Percentiles rank a stretch among this genome's conserved stretches.
phyloP scores from a whole-genome alignment of 2,113 vertebrate species.

The Rhabdomys dilectus region DNA sequence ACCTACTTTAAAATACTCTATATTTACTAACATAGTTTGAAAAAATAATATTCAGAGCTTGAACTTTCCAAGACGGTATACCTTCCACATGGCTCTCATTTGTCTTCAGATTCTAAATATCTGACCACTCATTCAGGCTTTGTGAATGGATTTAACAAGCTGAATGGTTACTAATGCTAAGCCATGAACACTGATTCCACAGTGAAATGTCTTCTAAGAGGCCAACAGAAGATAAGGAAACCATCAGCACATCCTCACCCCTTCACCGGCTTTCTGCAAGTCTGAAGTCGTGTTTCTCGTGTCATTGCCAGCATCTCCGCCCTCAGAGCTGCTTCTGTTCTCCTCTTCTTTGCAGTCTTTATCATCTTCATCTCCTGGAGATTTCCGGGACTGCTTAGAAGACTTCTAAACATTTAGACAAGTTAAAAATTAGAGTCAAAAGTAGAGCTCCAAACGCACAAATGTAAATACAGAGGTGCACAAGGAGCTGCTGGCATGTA shows the following conservation, averaged over 20 bases:
- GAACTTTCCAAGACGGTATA: background rate
- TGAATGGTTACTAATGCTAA: background rate
- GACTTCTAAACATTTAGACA: conserved; percentile 90
- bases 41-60: background rate
- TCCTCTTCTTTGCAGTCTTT: conserved; percentile 97
- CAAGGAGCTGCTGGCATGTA: background rate
- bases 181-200: background rate
- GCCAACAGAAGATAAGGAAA: background rate
- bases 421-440: conserved; percentile 71
- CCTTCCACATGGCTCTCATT: background rate
- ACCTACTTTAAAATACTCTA: conserved; percentile 13
- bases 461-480: background rate
- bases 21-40: conserved; percentile 1
- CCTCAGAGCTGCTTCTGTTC: conserved; percentile 95
- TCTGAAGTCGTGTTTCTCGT: conserved; percentile 93
- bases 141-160: background rate
- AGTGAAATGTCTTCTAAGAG: background rate
- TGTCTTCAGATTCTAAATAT: background rate
- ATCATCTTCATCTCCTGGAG: conserved; percentile 94
- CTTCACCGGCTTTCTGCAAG: conserved; percentile 94
- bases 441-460: conserved; percentile 13
- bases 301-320: conserved; percentile 94
- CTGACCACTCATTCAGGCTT: background rate
- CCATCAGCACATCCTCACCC: conserved; percentile 84
- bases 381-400: conserved; percentile 95